Evolutionary conservation across 2,113 vertebrate species (phyloP), one percentile per base, ranked within the genome.

Genomic region (Chlorocebus sabaeus): DNA sequence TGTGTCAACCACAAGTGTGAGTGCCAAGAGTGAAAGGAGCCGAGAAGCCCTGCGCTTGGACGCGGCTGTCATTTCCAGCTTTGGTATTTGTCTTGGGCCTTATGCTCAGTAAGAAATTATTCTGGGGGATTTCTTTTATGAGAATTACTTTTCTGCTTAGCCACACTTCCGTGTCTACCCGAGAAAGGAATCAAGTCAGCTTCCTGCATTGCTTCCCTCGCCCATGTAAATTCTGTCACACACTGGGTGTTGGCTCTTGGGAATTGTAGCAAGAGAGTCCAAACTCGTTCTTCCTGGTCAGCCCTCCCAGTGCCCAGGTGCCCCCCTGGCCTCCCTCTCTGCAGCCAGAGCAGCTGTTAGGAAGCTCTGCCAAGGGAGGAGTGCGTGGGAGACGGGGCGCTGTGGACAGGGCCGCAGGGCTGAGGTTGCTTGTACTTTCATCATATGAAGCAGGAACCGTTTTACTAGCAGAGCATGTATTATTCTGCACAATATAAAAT

Each of bases 191-290:
- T 32, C 80, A 1, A 25, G 35, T 38, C 55, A 61, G 10, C 85
- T 61, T 5, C 32, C 76, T 22, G 22, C 8, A 0, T 12, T 9
- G 27, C 40, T 23, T 64, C 61, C 32, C 45, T 35, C 68, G 10
- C 20, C 25, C 4, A 0, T 57, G 38, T 18, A 43, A 20, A 4
- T 25, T 12, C 45, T 55, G 59, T 7, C 8, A 9, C 17, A 72
- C 6, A 0, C 55, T 9, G 40, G 20, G 40, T 13, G 0, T 7
- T n/a, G 32, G 73, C 13, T 1, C 43, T 38, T 10, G 18, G 3
- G 4, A 8, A n/a, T 38, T 30, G 11, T n/a, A 14, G 3, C 0
- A 0, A 27, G 52, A 61, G 13, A 50, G 40, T 48, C 6, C 6
- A 18, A 5, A 5, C 0, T 43, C 17, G 0, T 13, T 30, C 43